Percentiles rank a stretch among this genome's conserved stretches.
These are phyloP conservation scores for Thecocarcelia acutangulata DNA, from an alignment of 2,888 invertebrate species.

Conservation along the genomic window DNA sequence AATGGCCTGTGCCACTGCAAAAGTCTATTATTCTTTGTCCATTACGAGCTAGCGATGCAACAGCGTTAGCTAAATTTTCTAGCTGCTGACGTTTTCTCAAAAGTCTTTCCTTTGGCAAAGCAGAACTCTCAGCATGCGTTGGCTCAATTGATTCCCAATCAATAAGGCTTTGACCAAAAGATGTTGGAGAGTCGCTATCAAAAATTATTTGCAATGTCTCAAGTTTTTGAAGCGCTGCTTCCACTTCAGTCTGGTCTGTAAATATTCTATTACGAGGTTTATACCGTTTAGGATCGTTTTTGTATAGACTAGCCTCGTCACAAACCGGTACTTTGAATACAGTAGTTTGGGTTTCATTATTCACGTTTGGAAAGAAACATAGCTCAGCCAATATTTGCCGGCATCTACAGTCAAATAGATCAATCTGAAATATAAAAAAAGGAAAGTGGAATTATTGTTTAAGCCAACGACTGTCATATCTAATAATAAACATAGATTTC, in stretches of 20 bases:
- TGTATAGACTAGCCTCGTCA: constrained; percentile 80
- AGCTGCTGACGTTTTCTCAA: constrained; percentile 92
- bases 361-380: constrained; percentile 34
- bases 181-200: constrained; percentile 72
- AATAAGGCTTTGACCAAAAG: constrained; percentile 79
- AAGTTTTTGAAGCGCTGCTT: constrained; percentile 81
- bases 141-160: constrained; percentile 88
- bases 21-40: constrained; percentile 93
- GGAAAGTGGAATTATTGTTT: not conserved
- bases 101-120: constrained; percentile 88
- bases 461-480: too few relatives aligned
- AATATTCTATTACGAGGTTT: constrained; percentile 88
- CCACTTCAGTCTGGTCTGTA: constrained; percentile 90
- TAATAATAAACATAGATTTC: not conserved
- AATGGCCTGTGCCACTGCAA: constrained; percentile 96
- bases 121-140: constrained; percentile 88
- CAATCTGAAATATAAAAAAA: constrained; percentile 74
- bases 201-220: constrained; percentile 76
- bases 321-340: constrained; percentile 75
- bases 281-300: constrained; percentile 89
- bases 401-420: constrained; percentile 75
- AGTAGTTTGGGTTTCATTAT: constrained; percentile 25
- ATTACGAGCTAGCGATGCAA: constrained; percentile 86
- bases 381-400: constrained; percentile 73
- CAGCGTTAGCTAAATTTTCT: constrained; percentile 90